Conservation (phyloP, 2,797 vertebrate species). For the Dryobates pubescens region DNA sequence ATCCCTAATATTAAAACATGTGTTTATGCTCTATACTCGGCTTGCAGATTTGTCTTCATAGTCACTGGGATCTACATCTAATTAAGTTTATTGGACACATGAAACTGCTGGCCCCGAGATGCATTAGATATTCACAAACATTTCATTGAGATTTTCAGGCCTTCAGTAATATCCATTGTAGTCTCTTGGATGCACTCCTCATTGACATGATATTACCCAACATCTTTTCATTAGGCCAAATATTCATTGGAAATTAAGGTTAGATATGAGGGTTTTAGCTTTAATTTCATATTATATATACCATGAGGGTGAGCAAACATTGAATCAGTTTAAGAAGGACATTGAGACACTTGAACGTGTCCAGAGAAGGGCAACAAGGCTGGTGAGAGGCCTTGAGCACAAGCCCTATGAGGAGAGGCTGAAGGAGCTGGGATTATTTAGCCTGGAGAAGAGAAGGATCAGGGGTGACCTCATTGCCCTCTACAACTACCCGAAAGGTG, state of each 20-base stretch:
- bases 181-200: not conserved
- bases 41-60: not conserved
- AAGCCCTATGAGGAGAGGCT: too few species aligned
- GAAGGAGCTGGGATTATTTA: too few species aligned
- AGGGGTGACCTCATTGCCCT: too few species aligned
- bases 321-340: too few species aligned
- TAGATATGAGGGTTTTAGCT: rapidly evolving
- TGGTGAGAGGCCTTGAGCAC: too few species aligned
- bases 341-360: too few species aligned
- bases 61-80: not conserved
- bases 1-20: rapidly evolving
- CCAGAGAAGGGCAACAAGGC: too few species aligned
- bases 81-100: not conserved
- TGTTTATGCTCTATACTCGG: not conserved
- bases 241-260: not conserved
- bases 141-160: not conserved
- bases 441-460: too few species aligned
- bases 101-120: not conserved
- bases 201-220: not conserved
- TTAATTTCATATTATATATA: not conserved
- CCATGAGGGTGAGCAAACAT: not conserved
- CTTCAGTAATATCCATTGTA: not conserved
- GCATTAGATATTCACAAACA: not conserved
- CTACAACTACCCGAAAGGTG: too few species aligned
- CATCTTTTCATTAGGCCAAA: not conserved